These are phyloP conservation scores for Phallusia fumigata DNA, from an alignment of 23 tunicate species.

Conservation along the genomic window DNA sequence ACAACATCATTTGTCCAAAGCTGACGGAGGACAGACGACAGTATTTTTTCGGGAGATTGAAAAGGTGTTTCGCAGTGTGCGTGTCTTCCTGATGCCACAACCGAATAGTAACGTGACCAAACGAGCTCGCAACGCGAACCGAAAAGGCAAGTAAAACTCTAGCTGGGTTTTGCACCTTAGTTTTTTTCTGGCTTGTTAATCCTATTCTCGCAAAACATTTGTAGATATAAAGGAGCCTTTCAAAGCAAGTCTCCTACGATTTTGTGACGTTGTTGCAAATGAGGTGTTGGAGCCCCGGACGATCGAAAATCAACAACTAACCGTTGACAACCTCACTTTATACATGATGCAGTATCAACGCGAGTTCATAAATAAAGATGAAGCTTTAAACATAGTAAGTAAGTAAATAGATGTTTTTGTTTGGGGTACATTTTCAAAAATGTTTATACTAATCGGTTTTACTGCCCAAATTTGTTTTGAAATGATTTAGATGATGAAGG, in stretches of 20 bases:
- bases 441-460: too few relatives aligned
- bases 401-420: too few relatives aligned
- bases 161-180: too few relatives aligned
- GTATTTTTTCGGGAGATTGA: not conserved
- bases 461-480: too few relatives aligned
- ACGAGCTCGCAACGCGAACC: not conserved
- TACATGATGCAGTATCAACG: not conserved
- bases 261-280: not conserved
- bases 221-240: not conserved
- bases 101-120: not conserved
- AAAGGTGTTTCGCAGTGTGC: not conserved
- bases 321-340: not conserved
- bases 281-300: not conserved
- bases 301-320: not conserved
- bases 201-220: too few relatives aligned
- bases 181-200: too few relatives aligned
- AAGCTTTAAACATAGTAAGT: too few relatives aligned
- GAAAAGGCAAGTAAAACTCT: not conserved
- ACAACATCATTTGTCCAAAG: not conserved
- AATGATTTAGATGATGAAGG: too few relatives aligned
- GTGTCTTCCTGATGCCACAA: not conserved
- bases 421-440: too few relatives aligned
- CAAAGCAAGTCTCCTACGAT: not conserved
- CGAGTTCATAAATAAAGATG: not conserved
- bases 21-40: not conserved